Evolutionary conservation across 2,888 invertebrate genomes (phyloP).

Genomic region (Pheosia gnoma): DNA sequence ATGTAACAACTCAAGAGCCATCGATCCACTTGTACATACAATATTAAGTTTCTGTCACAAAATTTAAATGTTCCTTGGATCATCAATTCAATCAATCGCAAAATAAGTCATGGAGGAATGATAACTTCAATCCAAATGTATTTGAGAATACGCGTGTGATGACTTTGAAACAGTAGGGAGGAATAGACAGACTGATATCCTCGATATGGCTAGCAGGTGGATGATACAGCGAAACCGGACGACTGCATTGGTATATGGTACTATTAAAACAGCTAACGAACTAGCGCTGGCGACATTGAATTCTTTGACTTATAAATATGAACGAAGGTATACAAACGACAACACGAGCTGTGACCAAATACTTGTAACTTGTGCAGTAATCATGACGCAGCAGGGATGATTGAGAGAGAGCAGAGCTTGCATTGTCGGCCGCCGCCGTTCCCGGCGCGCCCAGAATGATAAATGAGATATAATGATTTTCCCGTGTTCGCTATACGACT

Average conservation of each 20-base stretch:
- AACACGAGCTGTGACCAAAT: background rate
- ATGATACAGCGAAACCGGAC: too few species aligned
- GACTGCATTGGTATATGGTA: too few species aligned
- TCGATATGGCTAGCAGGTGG: too few species aligned
- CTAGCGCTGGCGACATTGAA: background rate
- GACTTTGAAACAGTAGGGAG: too few species aligned
- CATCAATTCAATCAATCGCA: too few species aligned
- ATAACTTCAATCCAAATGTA: too few species aligned
- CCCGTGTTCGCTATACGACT: background rate
- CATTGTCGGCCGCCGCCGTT: background rate
- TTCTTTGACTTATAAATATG: background rate
- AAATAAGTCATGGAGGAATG: too few species aligned
- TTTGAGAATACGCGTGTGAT: too few species aligned
- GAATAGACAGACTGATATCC: too few species aligned
- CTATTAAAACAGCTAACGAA: too few species aligned
- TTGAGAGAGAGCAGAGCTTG: background rate
- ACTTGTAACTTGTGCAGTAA: background rate
- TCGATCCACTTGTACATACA: background rate
- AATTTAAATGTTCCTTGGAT: background rate
- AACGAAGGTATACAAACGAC: background rate
- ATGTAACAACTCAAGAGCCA: background rate
- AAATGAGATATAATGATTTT: slow-evolving; percentile 7
- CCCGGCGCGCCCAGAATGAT: background rate
- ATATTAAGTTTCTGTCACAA: background rate
- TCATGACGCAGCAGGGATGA: background rate